phyloP scores from a whole-genome alignment of 2,888 invertebrate genomes.

The Synergus umbraculus region DNA sequence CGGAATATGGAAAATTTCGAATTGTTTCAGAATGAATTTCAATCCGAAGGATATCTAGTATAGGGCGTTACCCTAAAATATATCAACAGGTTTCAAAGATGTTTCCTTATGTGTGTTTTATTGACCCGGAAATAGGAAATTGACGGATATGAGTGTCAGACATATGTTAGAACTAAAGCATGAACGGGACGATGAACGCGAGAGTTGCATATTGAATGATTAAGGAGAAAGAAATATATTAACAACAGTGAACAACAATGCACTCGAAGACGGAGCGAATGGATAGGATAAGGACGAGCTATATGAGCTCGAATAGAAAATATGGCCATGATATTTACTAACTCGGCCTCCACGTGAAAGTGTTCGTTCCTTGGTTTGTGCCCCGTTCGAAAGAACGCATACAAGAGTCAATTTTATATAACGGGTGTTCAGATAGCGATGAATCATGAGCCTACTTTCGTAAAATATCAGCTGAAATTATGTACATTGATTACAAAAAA shows the following conservation, averaged over 20 bases:
- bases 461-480: too few relatives aligned
- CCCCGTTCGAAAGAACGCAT: slow-evolving; percentile 58
- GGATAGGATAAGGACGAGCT: slow-evolving; percentile 51
- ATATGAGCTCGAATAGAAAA: slow-evolving; percentile 59
- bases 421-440: slow-evolving; percentile 58
- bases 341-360: slow-evolving; percentile 73
- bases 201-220: not conserved
- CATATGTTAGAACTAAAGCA: not conserved
- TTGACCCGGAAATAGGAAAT: slow-evolving; percentile 1
- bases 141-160: not conserved
- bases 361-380: slow-evolving; percentile 67
- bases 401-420: slow-evolving; percentile 62
- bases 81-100: too few relatives aligned
- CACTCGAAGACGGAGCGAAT: slow-evolving; percentile 49
- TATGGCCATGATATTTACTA: slow-evolving; percentile 75
- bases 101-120: not conserved
- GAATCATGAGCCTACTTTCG: not conserved
- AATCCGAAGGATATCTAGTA: too few relatives aligned
- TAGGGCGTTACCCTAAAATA: too few relatives aligned
- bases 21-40: too few relatives aligned
- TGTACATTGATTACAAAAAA: too few relatives aligned
- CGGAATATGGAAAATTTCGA: too few relatives aligned
- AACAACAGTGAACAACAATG: slow-evolving; percentile 44
- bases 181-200: not conserved
- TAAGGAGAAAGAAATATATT: slow-evolving; percentile 11